A percentile compares a stretch with the other conserved stretches of the same genome.
phyloP scores from a whole-genome alignment of 1,140 invertebrate species.

The Parapsyche elsis region DNA sequence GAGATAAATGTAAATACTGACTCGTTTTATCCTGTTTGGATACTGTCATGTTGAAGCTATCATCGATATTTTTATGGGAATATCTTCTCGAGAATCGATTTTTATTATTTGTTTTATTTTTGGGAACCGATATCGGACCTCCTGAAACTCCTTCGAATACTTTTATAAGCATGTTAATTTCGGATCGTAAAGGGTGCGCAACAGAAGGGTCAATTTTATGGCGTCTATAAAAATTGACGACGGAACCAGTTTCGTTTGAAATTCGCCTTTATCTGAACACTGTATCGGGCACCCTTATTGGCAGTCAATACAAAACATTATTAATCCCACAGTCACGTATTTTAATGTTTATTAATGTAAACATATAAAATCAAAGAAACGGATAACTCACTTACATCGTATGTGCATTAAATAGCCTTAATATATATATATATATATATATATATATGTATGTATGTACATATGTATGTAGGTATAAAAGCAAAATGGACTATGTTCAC shows the following conservation, averaged over 20 bases:
- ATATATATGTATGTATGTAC: background rate
- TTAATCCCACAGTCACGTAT: background rate
- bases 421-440: too few relatives aligned
- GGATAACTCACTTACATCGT: background rate
- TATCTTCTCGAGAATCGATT: background rate
- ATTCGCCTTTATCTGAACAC: slow-evolving; percentile 34
- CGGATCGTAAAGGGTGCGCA: slow-evolving; percentile 41
- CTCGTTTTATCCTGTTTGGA: too few relatives aligned
- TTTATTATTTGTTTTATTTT: background rate
- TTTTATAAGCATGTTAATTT: slow-evolving; percentile 52
- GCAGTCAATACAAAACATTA: slow-evolving; percentile 33
- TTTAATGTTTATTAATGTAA: background rate
- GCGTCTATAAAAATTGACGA: slow-evolving; percentile 52
- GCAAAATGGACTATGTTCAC: background rate
- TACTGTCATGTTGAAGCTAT: background rate
- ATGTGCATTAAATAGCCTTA: too few relatives aligned
- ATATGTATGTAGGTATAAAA: too few relatives aligned
- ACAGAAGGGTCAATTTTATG: slow-evolving; percentile 50
- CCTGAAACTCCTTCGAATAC: slow-evolving; percentile 12
- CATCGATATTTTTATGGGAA: slow-evolving; percentile 27
- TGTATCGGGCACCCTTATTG: slow-evolving; percentile 21
- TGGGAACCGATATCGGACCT: slow-evolving; percentile 29
- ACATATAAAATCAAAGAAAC: background rate
- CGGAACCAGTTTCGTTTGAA: slow-evolving; percentile 28
- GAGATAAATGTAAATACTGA: too few relatives aligned